Evolutionary conservation across 1,140 invertebrate species (phyloP), one percentile per base, ranked within the genome.

Genomic region (Onthophagus taurus): DNA sequence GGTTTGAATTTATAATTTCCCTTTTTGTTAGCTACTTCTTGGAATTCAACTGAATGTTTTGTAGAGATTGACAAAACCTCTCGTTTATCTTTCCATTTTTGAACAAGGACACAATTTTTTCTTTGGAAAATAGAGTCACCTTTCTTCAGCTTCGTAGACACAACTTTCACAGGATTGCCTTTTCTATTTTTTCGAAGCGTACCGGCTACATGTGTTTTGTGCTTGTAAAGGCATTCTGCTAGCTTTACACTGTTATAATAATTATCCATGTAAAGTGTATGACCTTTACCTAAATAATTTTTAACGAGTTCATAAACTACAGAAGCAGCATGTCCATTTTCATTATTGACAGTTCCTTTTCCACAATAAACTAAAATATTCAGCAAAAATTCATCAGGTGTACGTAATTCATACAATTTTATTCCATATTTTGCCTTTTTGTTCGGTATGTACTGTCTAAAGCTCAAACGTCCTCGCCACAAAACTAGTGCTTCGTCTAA

Each of bases 181-280:
- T 43, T 43, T 33, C 41, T 14, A 23, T 43, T 43, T 18, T 20
- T 17, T 11, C 30, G 14, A 42, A 72, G 33, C 45, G 67, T 72
- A 43, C 67, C 64, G 42, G 66, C 49, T 6, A 66, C 53, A 64
- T 72, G 61, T 3, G 64, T 72, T 48, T 71, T 33, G 13, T 13
- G n/a, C 14, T 33, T 13, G 17, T 13, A 8, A 11, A 33, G 31
- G 17, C 8, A n/a, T 13, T 33, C 31, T 33, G 31, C 14, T 11
- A 44, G 14, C 2, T 11, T 23, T 2, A 45, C 33, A 26, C 34
- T 45, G 30, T 45, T 45, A 37, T 45, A 44, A 35, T 34, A 44
- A 16, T 44, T 44, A 26, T 44, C 43, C 31, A 37, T 35, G 31
- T 20, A 29, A 2, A 26, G 16, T 2, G 33, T 3, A 34, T 45